phyloP scores from a whole-genome alignment of 1,140 invertebrate genomes.

The Bombus turneri region DNA sequence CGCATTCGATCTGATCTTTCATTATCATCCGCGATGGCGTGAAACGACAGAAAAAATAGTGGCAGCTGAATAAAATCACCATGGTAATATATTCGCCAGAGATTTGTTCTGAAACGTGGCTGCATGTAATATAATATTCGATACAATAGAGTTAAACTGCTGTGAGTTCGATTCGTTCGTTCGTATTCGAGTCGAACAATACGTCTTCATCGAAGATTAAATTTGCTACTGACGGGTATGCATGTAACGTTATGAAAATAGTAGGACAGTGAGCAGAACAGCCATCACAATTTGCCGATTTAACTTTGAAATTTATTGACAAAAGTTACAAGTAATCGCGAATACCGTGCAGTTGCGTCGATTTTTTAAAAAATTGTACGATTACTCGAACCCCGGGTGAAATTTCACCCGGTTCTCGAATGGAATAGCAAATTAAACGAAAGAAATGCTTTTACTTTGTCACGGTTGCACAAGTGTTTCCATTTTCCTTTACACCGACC shows the following conservation, averaged over 20 bases:
- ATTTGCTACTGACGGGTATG: slow-evolving; percentile 17
- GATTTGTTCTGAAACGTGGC: slow-evolving; percentile 25
- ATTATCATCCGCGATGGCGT: not conserved
- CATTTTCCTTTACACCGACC: not conserved
- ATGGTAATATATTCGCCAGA: slow-evolving; percentile 32
- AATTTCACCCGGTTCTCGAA: not conserved
- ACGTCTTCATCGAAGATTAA: slow-evolving; percentile 37
- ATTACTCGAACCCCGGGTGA: not conserved
- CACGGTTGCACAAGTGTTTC: not conserved
- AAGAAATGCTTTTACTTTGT: not conserved
- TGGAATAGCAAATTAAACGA: not conserved
- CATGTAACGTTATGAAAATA: slow-evolving; percentile 11
- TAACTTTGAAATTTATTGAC: slow-evolving; percentile 1
- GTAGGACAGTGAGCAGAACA: too few relatives aligned
- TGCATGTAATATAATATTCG: slow-evolving; percentile 40
- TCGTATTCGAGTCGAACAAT: slow-evolving; percentile 43
- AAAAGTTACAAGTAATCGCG: not conserved
- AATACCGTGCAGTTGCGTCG: not conserved
- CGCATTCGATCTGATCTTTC: not conserved
- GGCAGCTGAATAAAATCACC: not conserved
- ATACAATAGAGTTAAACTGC: slow-evolving; percentile 31
- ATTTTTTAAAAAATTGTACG: not conserved
- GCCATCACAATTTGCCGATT: slow-evolving; percentile 18
- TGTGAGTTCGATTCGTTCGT: slow-evolving; percentile 25
- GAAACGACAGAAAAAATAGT: not conserved